Percentiles rank a stretch among this genome's conserved stretches.
phyloP scores from a whole-genome alignment of 1,140 invertebrate species.

The Aphaenogaster ashmeadi region DNA sequence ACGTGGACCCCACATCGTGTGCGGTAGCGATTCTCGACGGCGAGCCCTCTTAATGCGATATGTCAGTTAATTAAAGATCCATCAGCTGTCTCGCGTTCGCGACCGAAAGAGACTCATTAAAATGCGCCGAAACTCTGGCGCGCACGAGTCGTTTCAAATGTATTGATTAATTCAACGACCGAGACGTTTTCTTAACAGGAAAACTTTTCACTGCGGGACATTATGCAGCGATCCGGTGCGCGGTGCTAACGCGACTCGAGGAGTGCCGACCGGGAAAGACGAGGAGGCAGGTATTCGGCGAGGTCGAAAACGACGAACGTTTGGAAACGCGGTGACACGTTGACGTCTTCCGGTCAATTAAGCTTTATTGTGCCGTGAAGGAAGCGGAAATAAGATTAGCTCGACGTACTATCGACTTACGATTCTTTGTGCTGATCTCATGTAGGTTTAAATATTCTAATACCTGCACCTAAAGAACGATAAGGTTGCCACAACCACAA shows the following conservation, averaged over 20 bases:
- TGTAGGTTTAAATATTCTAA: background rate
- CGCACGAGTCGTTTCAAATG: slow-evolving; percentile 16
- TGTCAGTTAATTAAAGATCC: slow-evolving; percentile 54
- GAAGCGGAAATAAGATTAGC: slow-evolving; percentile 51
- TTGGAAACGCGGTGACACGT: slow-evolving; percentile 24
- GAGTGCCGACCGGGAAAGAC: background rate
- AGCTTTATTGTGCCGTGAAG: slow-evolving; percentile 55
- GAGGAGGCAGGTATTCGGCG: slow-evolving; percentile 39
- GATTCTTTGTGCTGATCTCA: slow-evolving; percentile 47
- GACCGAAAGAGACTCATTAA: slow-evolving; percentile 52
- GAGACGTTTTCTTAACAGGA: slow-evolving; percentile 49
- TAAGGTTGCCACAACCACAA: too few relatives aligned
- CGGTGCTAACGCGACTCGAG: slow-evolving; percentile 38
- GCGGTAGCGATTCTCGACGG: background rate
- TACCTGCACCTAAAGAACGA: background rate
- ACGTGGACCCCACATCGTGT: too few relatives aligned
- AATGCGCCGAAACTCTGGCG: slow-evolving; percentile 39
- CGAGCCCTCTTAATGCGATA: slow-evolving; percentile 8
- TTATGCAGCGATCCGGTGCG: slow-evolving; percentile 33
- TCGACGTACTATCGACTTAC: slow-evolving; percentile 48
- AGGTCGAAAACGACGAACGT: slow-evolving; percentile 21
- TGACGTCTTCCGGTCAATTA: slow-evolving; percentile 73
- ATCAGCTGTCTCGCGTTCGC: slow-evolving; percentile 16
- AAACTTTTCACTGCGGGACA: slow-evolving; percentile 53
- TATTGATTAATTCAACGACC: slow-evolving; percentile 57